These are phyloP conservation scores for Babylonia areolata DNA, from an alignment of 1,140 invertebrate genomes.

Conservation along the genomic window DNA sequence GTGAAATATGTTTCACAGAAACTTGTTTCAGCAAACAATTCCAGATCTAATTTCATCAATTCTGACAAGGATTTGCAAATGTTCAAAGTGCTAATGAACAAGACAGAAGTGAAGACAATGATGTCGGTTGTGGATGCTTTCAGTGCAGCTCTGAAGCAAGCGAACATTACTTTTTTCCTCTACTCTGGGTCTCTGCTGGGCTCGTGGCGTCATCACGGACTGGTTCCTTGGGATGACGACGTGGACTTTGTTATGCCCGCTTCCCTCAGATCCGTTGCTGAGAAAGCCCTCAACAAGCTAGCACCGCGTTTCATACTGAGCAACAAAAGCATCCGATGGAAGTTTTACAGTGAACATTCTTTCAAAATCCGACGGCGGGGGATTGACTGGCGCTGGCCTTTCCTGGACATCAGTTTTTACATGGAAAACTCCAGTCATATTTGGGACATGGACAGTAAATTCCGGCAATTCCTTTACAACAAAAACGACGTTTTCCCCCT, in stretches of 20 bases:
- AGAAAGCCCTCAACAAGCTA: background rate
- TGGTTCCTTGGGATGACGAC: constrained; percentile 61
- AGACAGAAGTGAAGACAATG: no score
- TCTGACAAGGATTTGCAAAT: no score
- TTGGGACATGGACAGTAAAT: constrained; percentile 39
- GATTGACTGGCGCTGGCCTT: no score
- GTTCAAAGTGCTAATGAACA: no score
- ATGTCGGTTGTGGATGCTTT: no score
- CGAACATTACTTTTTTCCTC: background rate
- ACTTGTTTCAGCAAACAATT: no score
- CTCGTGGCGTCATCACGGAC: constrained; percentile 54
- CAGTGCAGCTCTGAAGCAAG: background rate
- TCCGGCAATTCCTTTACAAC: constrained; percentile 22
- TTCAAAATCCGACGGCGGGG: constrained; percentile 41
- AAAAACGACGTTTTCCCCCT: constrained; percentile 48
- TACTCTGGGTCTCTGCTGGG: constrained; percentile 33
- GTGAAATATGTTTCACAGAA: no score
- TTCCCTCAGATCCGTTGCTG: background rate
- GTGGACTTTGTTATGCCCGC: constrained; percentile 47
- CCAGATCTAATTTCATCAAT: no score
- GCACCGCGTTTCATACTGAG: no score
- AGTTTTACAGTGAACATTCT: constrained; percentile 54
- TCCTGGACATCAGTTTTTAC: no score
- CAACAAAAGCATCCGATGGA: constrained; percentile 42
- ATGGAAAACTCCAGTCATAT: no score